Evolutionary conservation across 2,888 invertebrate genomes (phyloP), one percentile per base, ranked within the genome.

Genomic region (Epicampocera succincta): DNA sequence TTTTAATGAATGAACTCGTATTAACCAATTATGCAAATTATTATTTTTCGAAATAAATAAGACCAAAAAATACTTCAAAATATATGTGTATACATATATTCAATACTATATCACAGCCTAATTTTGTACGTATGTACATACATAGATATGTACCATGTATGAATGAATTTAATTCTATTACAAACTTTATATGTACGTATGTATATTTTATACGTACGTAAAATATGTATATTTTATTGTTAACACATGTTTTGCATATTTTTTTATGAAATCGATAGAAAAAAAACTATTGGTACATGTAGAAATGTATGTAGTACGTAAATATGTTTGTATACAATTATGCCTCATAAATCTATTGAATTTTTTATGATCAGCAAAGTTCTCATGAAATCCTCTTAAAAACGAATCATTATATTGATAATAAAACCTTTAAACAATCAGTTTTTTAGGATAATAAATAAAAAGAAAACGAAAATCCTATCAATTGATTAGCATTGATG

Each of bases 351-450:
- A 78, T 78, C 60, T 60, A 33, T 29, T 33, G 19, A 38, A 44
- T 68, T 68, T 63, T 58, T 81, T 68, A 50, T 73, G 61, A 17
- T 42, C 25, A 65, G 17, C 60, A 19, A 48, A 50, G 60, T 69
- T 50, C 29, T 25, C 46, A 58, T 58, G 54, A 78, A 82, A 78
- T 82, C 82, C 82, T 82, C 74, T 82, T 82, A 78, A 74, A 82
- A 74, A 54, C 38, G 2, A 60, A 58, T 58, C 56, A 63, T 73
- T 73, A 68, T 73, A 74, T 74, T 65, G 46, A 60, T 58, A 78
- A n/a, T 78, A 65, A 74, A 77, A 65, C 19, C 44, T 61, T 76
- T 25, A 13, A 13, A 25, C 65, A 61, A 72, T 68, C n/a, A 66
- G 54, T 68, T 61, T 61, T 72, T 76, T 77, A 52, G 60, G 66